A percentile compares a stretch with the other conserved stretches of the same genome.
Evolutionary conservation across 1,140 invertebrate genomes (phyloP).

Genomic region (Pollicipes pollicipes): DNA sequence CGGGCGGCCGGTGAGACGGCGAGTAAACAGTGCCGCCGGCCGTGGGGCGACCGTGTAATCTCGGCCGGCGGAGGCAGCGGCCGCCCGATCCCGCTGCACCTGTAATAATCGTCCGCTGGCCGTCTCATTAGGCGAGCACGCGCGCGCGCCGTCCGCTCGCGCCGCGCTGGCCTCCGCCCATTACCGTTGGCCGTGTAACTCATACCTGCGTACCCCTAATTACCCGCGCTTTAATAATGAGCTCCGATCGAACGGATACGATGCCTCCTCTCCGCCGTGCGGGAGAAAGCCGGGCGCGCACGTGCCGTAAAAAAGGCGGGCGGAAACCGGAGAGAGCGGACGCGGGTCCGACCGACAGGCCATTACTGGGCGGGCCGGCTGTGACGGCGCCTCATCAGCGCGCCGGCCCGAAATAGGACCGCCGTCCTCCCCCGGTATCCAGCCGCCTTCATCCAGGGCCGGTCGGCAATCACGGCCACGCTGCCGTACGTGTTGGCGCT

Average conservation of each 20-base stretch:
- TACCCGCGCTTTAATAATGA: not conserved
- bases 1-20: too few relatives aligned
- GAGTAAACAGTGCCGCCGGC: too few relatives aligned
- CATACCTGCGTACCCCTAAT: not conserved
- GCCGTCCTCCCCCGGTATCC: not conserved
- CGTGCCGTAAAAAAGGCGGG: not conserved
- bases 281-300: not conserved
- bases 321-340: not conserved
- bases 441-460: too few relatives aligned
- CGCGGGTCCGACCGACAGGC: not conserved
- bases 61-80: too few relatives aligned
- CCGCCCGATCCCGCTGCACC: not conserved
- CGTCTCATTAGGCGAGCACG: not conserved
- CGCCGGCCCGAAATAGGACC: not conserved
- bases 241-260: not conserved
- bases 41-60: too few relatives aligned
- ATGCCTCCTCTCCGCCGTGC: too few relatives aligned
- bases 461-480: too few relatives aligned
- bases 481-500: too few relatives aligned
- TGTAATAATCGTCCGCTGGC: not conserved
- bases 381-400: not conserved
- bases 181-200: not conserved
- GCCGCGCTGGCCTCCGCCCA: not conserved
- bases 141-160: not conserved
- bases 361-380: not conserved